phyloP scores from a whole-genome alignment of 2,888 invertebrate species.

The Hypena proboscidalis region DNA sequence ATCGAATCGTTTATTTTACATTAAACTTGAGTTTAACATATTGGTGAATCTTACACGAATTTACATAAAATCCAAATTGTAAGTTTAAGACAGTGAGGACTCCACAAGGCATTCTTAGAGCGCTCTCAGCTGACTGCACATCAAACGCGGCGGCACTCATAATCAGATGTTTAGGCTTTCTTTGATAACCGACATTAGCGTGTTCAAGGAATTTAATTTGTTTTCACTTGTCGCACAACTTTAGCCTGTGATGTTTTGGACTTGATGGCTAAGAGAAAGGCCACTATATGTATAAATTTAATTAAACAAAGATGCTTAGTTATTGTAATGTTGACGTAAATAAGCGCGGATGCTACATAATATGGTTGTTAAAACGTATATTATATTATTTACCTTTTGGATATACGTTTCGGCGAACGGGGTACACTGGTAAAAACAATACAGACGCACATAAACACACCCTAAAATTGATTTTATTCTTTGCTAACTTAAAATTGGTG shows the following conservation, averaged over 20 bases:
- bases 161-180: constrained; percentile 78
- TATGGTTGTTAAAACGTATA: too few species aligned
- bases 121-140: constrained; percentile 63
- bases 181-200: constrained; percentile 79
- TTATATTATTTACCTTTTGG: too few species aligned
- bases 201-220: constrained; percentile 80
- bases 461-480: too few species aligned
- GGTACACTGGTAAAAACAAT: too few species aligned
- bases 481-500: too few species aligned
- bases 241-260: constrained; percentile 32
- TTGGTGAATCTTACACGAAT: constrained; percentile 22
- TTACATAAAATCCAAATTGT: constrained; percentile 51
- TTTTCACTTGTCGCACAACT: constrained; percentile 59
- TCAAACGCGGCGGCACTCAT: constrained; percentile 76
- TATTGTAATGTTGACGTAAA: too few species aligned
- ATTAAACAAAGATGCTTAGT: background rate
- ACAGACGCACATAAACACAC: too few species aligned
- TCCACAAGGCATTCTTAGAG: constrained; percentile 76
- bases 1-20: too few species aligned
- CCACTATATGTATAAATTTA: constrained; percentile 6
- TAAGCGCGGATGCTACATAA: too few species aligned
- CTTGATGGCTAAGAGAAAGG: constrained; percentile 8
- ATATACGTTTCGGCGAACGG: too few species aligned
- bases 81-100: constrained; percentile 51
- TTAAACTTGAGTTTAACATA: background rate